These are phyloP conservation scores for Oscheius sp. DNA, from an alignment of 1,140 invertebrate genomes.

Conservation along the genomic window DNA sequence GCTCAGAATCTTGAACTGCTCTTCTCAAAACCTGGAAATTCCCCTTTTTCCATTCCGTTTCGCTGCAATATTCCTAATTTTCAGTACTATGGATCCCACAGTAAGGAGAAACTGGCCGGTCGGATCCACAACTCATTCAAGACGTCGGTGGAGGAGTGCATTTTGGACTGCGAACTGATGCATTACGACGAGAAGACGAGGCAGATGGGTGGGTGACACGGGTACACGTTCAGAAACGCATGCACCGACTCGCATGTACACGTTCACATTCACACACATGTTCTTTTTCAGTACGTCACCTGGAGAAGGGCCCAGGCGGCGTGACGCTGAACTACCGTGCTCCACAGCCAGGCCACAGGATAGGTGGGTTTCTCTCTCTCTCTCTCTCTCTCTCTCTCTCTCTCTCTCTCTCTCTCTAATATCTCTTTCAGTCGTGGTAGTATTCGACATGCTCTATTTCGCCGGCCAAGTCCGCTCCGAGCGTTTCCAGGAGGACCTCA, in stretches of 20 bases:
- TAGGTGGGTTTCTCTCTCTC: not conserved
- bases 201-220: not conserved
- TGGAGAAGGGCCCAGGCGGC: slow-evolving; percentile 10
- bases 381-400: not conserved
- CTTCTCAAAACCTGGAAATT: not conserved
- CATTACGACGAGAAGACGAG: slow-evolving; percentile 19
- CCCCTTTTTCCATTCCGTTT: not conserved
- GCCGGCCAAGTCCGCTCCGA: not conserved
- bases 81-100: slow-evolving; percentile 14
- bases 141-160: slow-evolving; percentile 12
- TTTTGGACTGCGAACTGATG: slow-evolving; percentile 28
- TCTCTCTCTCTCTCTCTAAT: no score
- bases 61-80: not conserved
- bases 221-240: no score
- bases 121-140: slow-evolving; percentile 27
- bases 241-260: no score
- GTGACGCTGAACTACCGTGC: not conserved
- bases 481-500: not conserved
- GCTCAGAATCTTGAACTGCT: not conserved
- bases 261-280: no score
- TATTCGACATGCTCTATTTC: slow-evolving; percentile 22
- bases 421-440: slow-evolving; percentile 22
- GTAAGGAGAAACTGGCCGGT: slow-evolving; percentile 9
- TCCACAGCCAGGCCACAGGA: slow-evolving; percentile 18
- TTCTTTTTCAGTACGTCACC: slow-evolving; percentile 9